Conservation (phyloP, 2,797 vertebrate genomes). For the Kryptolebias ocellatus region DNA sequence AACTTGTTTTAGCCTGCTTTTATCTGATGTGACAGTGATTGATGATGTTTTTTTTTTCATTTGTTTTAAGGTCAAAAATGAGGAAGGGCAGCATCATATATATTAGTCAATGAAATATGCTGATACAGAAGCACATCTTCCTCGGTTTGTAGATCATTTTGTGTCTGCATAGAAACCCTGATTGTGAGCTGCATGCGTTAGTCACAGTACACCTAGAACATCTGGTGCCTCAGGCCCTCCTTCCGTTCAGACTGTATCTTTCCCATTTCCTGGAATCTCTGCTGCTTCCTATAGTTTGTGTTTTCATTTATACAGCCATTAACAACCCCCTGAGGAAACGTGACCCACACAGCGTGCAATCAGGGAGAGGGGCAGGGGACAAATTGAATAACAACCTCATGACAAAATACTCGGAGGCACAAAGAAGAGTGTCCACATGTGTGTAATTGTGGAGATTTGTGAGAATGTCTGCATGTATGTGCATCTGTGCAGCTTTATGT, state of each 20-base stretch:
- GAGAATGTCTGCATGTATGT: conserved; percentile 9
- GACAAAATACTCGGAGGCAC: conserved; percentile 53
- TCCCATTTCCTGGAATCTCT: conserved; percentile 78
- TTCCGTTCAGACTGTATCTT: conserved; percentile 64
- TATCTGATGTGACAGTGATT: conserved; percentile 44
- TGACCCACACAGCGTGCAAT: conserved; percentile 60
- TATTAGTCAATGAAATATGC: conserved; percentile 20
- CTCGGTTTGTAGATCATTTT: conserved; percentile 22
- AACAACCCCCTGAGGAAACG: conserved; percentile 72
- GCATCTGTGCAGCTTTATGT: not conserved
- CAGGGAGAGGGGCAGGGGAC: conserved; percentile 41
- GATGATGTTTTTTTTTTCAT: conserved; percentile 56
- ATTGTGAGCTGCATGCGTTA: conserved; percentile 48
- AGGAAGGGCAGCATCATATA: conserved; percentile 18
- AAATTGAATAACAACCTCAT: conserved; percentile 71
- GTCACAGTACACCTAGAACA: conserved; percentile 68
- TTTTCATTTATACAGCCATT: conserved; percentile 78
- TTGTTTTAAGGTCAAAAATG: conserved; percentile 43
- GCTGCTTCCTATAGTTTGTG: conserved; percentile 72
- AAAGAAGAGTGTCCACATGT: conserved; percentile 14
- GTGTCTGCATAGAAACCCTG: conserved; percentile 9
- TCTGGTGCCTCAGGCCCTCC: conserved; percentile 58
- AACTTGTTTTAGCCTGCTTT: not conserved
- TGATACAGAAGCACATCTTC: conserved; percentile 6
- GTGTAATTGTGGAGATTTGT: conserved; percentile 7